phyloP scores from a whole-genome alignment of 2,113 vertebrate genomes.

The Cryptotis parvus region DNA sequence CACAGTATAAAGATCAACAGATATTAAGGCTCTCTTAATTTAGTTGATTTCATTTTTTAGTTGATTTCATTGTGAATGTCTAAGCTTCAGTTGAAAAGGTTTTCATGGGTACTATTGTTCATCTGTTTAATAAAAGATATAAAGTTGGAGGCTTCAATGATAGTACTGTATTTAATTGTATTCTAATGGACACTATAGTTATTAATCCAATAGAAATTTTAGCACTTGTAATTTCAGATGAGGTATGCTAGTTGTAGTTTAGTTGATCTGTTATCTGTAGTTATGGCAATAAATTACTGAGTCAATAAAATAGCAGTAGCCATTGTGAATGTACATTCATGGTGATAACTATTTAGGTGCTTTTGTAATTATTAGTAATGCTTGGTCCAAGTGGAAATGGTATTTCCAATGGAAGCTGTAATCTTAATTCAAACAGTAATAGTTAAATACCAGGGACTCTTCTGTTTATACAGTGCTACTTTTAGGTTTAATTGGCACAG shows the following conservation, averaged over 20 bases:
- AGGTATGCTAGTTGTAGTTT: neutral
- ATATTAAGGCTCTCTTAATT: neutral
- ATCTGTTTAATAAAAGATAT: neutral
- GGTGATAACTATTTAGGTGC: no score
- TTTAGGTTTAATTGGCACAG: neutral
- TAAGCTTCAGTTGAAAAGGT: neutral
- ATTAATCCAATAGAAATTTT: neutral
- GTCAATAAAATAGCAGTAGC: neutral
- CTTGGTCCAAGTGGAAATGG: no score
- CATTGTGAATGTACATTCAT: no score
- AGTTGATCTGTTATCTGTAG: neutral
- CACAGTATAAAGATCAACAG: neutral
- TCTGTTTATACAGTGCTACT: neutral
- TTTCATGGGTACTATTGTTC: neutral
- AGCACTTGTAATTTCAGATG: neutral
- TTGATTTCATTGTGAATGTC: neutral
- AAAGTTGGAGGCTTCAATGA: neutral
- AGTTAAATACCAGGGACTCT: neutral
- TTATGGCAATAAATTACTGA: no score
- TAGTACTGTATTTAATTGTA: no score
- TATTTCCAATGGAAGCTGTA: no score
- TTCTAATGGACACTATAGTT: neutral
- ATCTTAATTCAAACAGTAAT: no score
- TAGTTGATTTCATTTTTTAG: neutral
- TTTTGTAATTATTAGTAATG: neutral